phyloP scores from a whole-genome alignment of 2,888 invertebrate species.

The Dendrolimus pini region DNA sequence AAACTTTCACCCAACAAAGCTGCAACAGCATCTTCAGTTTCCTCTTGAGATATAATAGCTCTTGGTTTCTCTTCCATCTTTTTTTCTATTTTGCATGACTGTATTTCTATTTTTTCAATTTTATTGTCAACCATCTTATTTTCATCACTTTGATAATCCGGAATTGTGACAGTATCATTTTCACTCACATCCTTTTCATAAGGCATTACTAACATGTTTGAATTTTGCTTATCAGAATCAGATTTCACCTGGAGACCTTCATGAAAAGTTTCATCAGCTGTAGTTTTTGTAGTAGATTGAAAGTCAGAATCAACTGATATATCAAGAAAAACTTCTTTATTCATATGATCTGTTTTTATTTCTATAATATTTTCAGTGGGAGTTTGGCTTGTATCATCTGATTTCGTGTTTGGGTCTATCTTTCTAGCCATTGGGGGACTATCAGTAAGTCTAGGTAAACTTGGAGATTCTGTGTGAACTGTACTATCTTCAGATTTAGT shows the following conservation, averaged over 20 bases:
- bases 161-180: conserved; percentile 88
- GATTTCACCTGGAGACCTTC: not conserved
- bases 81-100: conserved; percentile 62
- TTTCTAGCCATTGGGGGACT: conserved; percentile 61
- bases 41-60: conserved; percentile 92
- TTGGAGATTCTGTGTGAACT: conserved; percentile 70
- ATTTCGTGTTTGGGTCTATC: conserved; percentile 25
- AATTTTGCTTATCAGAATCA: not conserved
- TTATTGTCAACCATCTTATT: conserved; percentile 42
- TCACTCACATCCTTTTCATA: conserved; percentile 77
- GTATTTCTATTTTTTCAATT: conserved; percentile 43
- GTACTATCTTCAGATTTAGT: conserved; percentile 47
- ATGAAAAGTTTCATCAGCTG: not conserved
- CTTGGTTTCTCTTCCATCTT: conserved; percentile 86
- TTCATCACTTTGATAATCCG: conserved; percentile 56
- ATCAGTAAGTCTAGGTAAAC: conserved; percentile 80
- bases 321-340: not conserved
- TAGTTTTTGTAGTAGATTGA: too few species aligned
- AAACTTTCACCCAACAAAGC: conserved; percentile 92
- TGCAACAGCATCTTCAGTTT: conserved; percentile 94
- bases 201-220: not conserved
- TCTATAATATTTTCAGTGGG: not conserved
- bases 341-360: not conserved
- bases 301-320: too few species aligned
- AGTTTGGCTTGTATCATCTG: not conserved